Evolutionary conservation across 64 coral and sea anemone species (phyloP).

Genomic region (Catalaphyllia jardinei): DNA sequence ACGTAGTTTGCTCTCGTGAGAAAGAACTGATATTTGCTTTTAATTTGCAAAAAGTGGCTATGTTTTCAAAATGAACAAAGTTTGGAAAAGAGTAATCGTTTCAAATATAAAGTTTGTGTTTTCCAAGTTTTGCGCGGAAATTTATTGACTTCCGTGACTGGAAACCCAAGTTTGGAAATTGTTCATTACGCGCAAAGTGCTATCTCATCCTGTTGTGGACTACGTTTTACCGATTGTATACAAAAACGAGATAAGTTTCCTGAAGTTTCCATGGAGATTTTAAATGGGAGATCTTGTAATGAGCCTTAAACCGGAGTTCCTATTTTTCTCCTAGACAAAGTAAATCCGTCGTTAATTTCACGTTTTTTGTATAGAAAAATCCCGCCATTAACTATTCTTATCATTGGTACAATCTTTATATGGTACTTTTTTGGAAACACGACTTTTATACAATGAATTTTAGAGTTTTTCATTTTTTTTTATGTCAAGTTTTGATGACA

Average conservation of each 20-base stretch:
- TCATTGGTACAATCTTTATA: not conserved
- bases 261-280: conserved; percentile 18
- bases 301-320: not conserved
- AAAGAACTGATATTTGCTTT: not conserved
- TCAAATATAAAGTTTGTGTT: not conserved
- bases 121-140: not conserved
- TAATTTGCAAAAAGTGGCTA: not conserved
- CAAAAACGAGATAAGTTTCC: not conserved
- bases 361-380: not conserved
- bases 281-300: not conserved
- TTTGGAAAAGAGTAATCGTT: not conserved
- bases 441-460: no score
- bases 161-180: not conserved
- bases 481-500: no score
- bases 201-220: not conserved
- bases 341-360: not conserved
- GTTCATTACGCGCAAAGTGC: conserved; percentile 13
- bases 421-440: not conserved
- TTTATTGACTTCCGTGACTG: conserved; percentile 25
- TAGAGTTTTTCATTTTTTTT: no score
- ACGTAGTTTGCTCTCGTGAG: not conserved
- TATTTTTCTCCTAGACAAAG: not conserved
- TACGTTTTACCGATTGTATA: not conserved
- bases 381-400: not conserved
- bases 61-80: not conserved